These are phyloP conservation scores for Ctenicera cuprea DNA, from an alignment of 2,888 invertebrate species.

Conservation along the genomic window DNA sequence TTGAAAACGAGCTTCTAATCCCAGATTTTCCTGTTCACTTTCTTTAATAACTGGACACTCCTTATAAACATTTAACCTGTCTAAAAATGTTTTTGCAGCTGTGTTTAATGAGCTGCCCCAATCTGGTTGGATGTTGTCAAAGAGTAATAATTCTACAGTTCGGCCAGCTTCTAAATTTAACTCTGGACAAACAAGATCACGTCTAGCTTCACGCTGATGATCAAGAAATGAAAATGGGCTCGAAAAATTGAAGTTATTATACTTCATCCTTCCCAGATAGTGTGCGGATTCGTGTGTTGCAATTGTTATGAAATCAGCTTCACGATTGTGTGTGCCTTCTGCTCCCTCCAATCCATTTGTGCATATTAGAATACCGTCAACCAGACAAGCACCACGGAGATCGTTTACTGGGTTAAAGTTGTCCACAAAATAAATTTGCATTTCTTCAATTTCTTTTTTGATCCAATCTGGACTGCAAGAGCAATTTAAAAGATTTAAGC, in stretches of 20 bases:
- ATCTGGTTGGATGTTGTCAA: slow-evolving; percentile 5
- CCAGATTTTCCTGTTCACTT: neutral
- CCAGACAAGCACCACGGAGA: slow-evolving; percentile 9
- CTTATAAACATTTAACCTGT: neutral
- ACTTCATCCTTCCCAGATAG: slow-evolving; percentile 15
- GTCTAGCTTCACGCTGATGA: neutral
- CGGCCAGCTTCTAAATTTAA: slow-evolving; percentile 15
- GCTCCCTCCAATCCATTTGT: neutral
- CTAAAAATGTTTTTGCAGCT: neutral
- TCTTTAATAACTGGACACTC: slow-evolving; percentile 4
- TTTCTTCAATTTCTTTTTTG: slow-evolving; percentile 3
- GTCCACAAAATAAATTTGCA: slow-evolving; percentile 2
- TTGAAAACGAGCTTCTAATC: neutral
- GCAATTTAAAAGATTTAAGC: slow-evolving; percentile 18
- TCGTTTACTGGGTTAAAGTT: slow-evolving; percentile 4
- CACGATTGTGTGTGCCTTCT: slow-evolving; percentile 17
- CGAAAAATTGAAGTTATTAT: neutral
- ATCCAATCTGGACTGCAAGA: slow-evolving; percentile 6
- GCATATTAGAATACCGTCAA: slow-evolving; percentile 24
- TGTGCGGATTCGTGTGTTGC: slow-evolving; percentile 9
- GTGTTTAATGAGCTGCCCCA: neutral
- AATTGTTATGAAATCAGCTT: slow-evolving; percentile 17
- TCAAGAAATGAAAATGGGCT: neutral
- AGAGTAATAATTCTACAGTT: neutral
- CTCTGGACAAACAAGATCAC: slow-evolving; percentile 1